Percentiles rank a stretch among this genome's conserved stretches.
These are phyloP conservation scores for Hemibagrus guttatus DNA, from an alignment of 2,797 vertebrate genomes.

Conservation along the genomic window DNA sequence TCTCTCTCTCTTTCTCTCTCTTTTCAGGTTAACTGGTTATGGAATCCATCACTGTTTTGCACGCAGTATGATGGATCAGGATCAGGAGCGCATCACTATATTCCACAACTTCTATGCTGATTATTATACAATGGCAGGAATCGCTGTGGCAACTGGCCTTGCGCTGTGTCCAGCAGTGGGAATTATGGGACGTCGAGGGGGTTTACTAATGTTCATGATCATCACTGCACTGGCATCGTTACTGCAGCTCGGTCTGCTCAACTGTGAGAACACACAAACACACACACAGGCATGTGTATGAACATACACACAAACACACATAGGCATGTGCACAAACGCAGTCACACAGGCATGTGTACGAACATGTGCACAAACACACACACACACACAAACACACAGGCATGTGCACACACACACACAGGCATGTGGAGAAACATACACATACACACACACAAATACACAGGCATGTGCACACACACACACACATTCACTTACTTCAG, in stretches of 20 bases:
- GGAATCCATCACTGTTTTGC: conserved; percentile 98
- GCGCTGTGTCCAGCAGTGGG: conserved; percentile 90
- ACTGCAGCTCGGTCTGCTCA: conserved; percentile 92
- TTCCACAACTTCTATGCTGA: conserved; percentile 92
- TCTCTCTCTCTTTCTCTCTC: background rate
- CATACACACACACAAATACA: too few relatives aligned
- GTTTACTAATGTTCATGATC: conserved; percentile 96
- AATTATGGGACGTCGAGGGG: conserved; percentile 91
- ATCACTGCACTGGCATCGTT: conserved; percentile 93
- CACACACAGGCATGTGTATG: conserved; percentile 3
- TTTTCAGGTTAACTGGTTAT: conserved; percentile 86
- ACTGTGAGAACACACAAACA: conserved; percentile 80
- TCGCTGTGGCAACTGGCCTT: conserved; percentile 88
- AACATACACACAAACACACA: background rate
- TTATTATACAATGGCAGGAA: conserved; percentile 93
- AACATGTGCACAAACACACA: too few relatives aligned
- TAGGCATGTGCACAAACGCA: background rate
- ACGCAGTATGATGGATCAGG: conserved; percentile 90
- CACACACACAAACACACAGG: too few relatives aligned
- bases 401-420: too few relatives aligned
- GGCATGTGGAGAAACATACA: too few relatives aligned
- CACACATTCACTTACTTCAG: too few relatives aligned
- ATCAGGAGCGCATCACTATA: conserved; percentile 78
- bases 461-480: too few relatives aligned
- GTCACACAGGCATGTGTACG: background rate